phyloP scores from a whole-genome alignment of 1,140 invertebrate species.

The Bombus cullumanus region DNA sequence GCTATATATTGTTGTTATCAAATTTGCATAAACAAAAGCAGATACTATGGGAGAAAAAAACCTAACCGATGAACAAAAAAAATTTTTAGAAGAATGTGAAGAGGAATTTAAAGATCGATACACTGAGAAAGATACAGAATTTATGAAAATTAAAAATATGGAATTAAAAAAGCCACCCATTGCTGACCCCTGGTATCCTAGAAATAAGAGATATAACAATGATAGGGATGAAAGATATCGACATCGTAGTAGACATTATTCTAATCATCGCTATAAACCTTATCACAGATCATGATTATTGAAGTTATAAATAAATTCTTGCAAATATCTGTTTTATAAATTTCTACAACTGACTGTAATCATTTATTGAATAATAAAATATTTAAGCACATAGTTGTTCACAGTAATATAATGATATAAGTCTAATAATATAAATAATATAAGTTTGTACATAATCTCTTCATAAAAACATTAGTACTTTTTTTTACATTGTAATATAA shows the following conservation, averaged over 20 bases:
- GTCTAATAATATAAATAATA: too few species aligned
- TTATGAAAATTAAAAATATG: conserved; percentile 77
- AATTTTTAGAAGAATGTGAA: conserved; percentile 83
- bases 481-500: neutral
- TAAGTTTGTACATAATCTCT: neutral
- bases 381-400: neutral
- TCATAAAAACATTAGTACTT: neutral
- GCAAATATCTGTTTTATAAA: neutral
- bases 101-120: conserved; percentile 83
- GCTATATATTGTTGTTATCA: neutral
- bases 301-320: neutral
- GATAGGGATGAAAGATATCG: neutral
- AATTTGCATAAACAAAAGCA: neutral
- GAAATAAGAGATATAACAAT: conserved; percentile 53
- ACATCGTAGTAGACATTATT: neutral
- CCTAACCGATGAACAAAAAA: conserved; percentile 66
- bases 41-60: conserved; percentile 28
- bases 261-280: neutral
- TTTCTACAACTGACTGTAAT: neutral
- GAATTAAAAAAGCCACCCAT: conserved; percentile 81
- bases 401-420: too few species aligned
- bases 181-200: conserved; percentile 82
- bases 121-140: conserved; percentile 83
- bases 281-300: neutral
- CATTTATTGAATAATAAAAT: neutral